Base-by-base conservation (phyloP, 2,113 vertebrate species). In the Philantomba maxwellii region DNA sequence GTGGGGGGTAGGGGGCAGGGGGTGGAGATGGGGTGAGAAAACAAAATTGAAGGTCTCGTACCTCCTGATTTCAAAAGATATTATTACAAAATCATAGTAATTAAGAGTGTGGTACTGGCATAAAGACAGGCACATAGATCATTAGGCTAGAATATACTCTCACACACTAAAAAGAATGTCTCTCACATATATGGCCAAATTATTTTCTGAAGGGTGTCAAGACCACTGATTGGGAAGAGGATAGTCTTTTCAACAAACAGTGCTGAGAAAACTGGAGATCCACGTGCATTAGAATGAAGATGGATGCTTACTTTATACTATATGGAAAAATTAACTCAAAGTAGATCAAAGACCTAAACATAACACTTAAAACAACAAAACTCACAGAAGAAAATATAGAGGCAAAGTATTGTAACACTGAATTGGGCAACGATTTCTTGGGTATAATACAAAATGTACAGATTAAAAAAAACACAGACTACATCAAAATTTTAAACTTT, bases 301-400 rank as follows among this genome's bases (percentile, higher is more conserved):
- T n/a, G 10, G 45, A 81, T 9, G 16, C 36, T 89, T 58, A 80
- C 53, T 28, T 77, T 62, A 87, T 0, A 36, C 39, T 7, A 62
- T 19, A 33, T 53, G 89, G 3, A 70, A 75, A 91, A 96, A 93
- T 84, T 70, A 96, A 87, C 49, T 78, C 9, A 21, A 84, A 95
- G 66, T 87, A 15, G 19, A 88, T 70, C 47, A 93, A 87, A 96
- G 19, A 78, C 49, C 5, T 53, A 75, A 84, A 55, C 16, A 10
- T 55, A 83, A 92, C n/a, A 92, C n/a, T 70, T 87, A 62, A 96
- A 87, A 73, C 23, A 92, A 87, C 53, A 83, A 30, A 96, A 51
- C 45, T 85, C 78, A 15, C 15, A 89, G 45, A 83, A 78, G 75
- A 93, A 93, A 85, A 77, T 33, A 66, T 0, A 89, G 21, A 9